Evolutionary conservation across 2,113 vertebrate genomes (phyloP), one percentile per base, ranked within the genome.

Genomic region (Hemiscyllium ocellatum): DNA sequence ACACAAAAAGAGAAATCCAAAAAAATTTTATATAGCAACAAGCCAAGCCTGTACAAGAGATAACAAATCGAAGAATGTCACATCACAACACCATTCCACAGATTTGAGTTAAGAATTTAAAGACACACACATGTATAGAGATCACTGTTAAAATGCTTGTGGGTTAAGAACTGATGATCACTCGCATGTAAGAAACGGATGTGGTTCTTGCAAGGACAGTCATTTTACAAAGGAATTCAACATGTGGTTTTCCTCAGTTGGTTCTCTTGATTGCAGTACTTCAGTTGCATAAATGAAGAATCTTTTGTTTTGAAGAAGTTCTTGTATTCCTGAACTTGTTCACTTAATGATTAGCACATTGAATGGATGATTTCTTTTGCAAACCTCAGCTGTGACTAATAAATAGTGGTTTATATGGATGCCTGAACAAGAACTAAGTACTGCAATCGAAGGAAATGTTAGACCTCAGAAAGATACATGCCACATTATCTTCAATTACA

Each of bases 401-500:
- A 94, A 68, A 95, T 47, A 72, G 94, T 95, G 94, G 94, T 72
- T 72, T 72, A 65, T 70, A 42, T 72, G 47, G 70, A 42, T 72
- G 42, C 52, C 72, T 95, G 69, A 95, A 95, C 42, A 72, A 52
- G 50, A 52, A 52, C 69, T 72, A 95, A 52, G 20, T 52, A 12
- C 47, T 70, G 69, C 37, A 50, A 33, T 95, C 94, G 15, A 33
- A 95, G 94, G 94, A 95, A 95, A 76, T 72, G 42, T 5, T 76
- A 15, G 47, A 72, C 68, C 94, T 72, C 69, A 70, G 65, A n/a
- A 95, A 72, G 68, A 52, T 76, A 68, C 52, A 95, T 47, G 37
- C 50, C 66, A 95, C 69, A 19, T 95, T 95, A 95, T 72, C 94
- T 95, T 8, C 42, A 95, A 42, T 76, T 95, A 61, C 94, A 68